A percentile compares a stretch with the other conserved stretches of the same genome.
Conservation (phyloP, 2,113 vertebrate genomes). For the Oreotrochilus melanogaster region DNA sequence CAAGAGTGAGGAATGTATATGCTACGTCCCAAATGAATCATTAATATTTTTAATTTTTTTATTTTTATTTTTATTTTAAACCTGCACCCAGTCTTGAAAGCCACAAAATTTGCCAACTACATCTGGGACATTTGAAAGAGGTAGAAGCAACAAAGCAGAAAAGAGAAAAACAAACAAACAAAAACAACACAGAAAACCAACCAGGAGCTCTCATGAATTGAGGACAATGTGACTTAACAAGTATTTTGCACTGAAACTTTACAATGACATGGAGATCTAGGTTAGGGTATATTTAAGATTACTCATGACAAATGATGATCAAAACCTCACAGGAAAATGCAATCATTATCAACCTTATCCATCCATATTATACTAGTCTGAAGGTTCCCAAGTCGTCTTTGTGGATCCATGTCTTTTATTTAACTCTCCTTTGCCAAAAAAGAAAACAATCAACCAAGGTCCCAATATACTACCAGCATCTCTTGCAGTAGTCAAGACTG, state of each 20-base stretch:
- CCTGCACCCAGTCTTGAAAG: not conserved
- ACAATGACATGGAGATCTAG: rapidly evolving
- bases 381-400: not conserved
- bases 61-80: too few species aligned
- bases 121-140: not conserved
- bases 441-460: not conserved
- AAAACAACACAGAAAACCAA: not conserved
- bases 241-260: not conserved
- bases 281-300: not conserved
- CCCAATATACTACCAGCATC: too few species aligned
- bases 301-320: not conserved
- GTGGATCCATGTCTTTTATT: rapidly evolving
- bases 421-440: not conserved
- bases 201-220: not conserved
- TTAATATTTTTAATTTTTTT: not conserved
- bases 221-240: not conserved
- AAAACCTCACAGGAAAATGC: not conserved
- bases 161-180: not conserved
- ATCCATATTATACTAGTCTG: not conserved
- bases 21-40: not conserved
- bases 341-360: not conserved
- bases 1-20: not conserved
- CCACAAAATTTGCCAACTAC: not conserved
- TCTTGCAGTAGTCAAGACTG: not conserved
- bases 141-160: not conserved